phyloP scores from a whole-genome alignment of 2,888 invertebrate species.

The Tenthredo distinguenda region DNA sequence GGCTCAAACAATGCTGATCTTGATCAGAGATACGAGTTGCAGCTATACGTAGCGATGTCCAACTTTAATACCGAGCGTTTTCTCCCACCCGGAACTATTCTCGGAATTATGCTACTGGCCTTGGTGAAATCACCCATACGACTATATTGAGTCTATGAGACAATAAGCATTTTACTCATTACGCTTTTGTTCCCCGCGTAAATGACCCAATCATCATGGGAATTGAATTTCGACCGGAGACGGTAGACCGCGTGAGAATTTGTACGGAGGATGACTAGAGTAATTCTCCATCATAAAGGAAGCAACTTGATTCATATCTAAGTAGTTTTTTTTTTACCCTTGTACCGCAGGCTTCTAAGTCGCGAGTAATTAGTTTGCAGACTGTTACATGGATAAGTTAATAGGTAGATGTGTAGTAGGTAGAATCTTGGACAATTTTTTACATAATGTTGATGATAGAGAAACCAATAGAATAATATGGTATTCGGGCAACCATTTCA shows the following conservation, averaged over 20 bases:
- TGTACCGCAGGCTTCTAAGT: neutral
- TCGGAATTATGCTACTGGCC: constrained; percentile 32
- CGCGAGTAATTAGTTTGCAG: neutral
- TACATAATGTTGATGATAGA: neutral
- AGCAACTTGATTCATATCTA: constrained; percentile 18
- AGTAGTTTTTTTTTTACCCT: neutral
- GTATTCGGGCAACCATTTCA: neutral
- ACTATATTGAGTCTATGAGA: neutral
- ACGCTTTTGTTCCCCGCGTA: constrained; percentile 17
- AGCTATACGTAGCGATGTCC: neutral
- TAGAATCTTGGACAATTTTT: neutral
- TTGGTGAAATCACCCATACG: constrained; percentile 26
- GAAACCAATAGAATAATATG: neutral
- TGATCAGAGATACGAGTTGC: neutral
- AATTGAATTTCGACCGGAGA: constrained; percentile 12
- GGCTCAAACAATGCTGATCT: constrained; percentile 24
- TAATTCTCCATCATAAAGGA: constrained; percentile 33
- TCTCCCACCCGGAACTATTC: constrained; percentile 45
- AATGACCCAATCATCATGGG: constrained; percentile 31
- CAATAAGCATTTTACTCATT: constrained; percentile 19
- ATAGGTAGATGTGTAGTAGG: neutral
- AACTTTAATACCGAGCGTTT: neutral
- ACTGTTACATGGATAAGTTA: neutral
- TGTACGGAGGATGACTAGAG: constrained; percentile 19
- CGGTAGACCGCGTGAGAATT: neutral